These are phyloP conservation scores for Steinernema carpocapsae DNA, from an alignment of 2,888 invertebrate species.

Conservation along the genomic window DNA sequence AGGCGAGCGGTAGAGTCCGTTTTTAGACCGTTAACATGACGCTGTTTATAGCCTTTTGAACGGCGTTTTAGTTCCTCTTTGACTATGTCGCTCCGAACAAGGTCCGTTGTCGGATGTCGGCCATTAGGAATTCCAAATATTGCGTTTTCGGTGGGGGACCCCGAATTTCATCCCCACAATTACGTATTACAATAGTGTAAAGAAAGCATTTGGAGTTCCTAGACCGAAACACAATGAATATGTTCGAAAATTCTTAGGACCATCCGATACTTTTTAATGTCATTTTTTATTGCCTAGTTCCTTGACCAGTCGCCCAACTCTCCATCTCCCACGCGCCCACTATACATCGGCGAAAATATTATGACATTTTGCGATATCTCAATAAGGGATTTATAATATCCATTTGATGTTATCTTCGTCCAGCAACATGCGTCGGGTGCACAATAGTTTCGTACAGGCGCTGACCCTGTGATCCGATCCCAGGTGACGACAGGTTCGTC, in stretches of 20 bases:
- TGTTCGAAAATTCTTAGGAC: too few relatives aligned
- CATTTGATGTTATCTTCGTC: constrained; percentile 3
- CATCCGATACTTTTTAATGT: too few relatives aligned
- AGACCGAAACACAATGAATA: too few relatives aligned
- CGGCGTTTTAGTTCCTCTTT: background rate
- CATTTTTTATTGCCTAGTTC: background rate
- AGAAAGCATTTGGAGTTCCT: too few relatives aligned
- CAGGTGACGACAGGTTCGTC: background rate
- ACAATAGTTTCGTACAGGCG: background rate
- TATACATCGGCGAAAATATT: background rate
- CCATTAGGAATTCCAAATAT: too few relatives aligned
- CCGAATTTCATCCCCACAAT: too few relatives aligned
- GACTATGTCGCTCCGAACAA: too few relatives aligned
- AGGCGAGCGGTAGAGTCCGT: background rate
- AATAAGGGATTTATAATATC: constrained; percentile 4
- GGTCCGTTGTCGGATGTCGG: too few relatives aligned
- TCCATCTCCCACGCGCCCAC: background rate
- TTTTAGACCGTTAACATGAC: background rate
- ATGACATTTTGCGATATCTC: constrained; percentile 21
- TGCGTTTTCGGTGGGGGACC: too few relatives aligned
- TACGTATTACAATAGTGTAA: too few relatives aligned
- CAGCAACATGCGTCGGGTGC: background rate
- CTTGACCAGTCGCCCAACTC: background rate
- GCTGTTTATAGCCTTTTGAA: background rate
- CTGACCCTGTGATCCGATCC: background rate